These are phyloP conservation scores for Zaprionus obscuricornis DNA, from an alignment of 2,888 invertebrate species.

Conservation along the genomic window DNA sequence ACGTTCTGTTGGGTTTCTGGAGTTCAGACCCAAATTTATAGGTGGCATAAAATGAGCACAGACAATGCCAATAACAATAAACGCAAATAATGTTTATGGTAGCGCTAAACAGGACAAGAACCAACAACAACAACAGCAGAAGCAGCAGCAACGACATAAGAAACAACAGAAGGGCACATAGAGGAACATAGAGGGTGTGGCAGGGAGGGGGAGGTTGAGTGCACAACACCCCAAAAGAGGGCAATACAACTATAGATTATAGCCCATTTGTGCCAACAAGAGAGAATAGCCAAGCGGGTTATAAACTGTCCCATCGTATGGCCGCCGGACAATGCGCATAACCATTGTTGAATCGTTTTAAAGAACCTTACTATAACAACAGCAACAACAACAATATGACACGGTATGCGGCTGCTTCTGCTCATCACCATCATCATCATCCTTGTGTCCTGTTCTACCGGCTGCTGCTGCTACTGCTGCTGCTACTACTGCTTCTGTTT, in stretches of 20 bases:
- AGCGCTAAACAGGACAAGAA: slow-evolving; percentile 59
- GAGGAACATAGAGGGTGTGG: no score
- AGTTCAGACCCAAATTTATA: slow-evolving; percentile 61
- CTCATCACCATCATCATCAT: slow-evolving; percentile 24
- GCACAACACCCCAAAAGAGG: slow-evolving; percentile 11
- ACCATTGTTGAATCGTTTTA: slow-evolving; percentile 39
- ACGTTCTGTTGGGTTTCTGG: slow-evolving; percentile 1
- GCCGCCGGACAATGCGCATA: slow-evolving; percentile 46
- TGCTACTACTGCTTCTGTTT: slow-evolving; percentile 26
- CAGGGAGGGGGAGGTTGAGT: no score
- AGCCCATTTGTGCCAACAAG: slow-evolving; percentile 47
- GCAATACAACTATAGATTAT: slow-evolving; percentile 54
- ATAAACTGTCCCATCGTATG: slow-evolving; percentile 44
- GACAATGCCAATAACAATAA: slow-evolving; percentile 79
- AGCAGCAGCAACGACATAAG: slow-evolving; percentile 43
- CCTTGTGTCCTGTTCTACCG: slow-evolving; percentile 6
- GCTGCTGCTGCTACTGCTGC: slow-evolving; percentile 4
- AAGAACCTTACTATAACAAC: slow-evolving; percentile 25
- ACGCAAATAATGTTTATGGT: slow-evolving; percentile 77
- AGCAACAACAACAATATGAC: slow-evolving; percentile 5
- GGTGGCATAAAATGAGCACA: slow-evolving; percentile 70
- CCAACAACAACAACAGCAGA: slow-evolving; percentile 14
- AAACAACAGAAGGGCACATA: no score
- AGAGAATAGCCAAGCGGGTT: slow-evolving; percentile 22
- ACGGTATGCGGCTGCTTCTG: background rate